Evolutionary conservation across 92 coral and sea anemone genomes (phyloP).

Genomic region (Isaurus tuberculatus): DNA sequence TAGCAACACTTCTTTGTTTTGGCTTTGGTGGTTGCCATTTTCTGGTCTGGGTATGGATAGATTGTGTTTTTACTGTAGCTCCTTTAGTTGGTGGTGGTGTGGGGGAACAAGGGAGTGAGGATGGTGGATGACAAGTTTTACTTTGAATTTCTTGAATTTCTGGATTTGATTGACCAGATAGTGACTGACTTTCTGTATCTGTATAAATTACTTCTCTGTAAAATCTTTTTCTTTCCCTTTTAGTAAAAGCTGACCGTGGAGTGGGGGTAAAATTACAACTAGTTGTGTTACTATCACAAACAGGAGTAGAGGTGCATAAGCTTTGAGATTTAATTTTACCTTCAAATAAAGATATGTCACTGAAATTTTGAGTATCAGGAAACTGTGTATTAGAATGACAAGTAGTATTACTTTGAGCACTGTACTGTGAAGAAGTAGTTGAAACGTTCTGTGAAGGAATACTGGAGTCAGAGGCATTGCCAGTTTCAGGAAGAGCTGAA

Average conservation of each 20-base stretch:
- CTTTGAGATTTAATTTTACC: not conserved
- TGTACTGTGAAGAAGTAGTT: constrained; percentile 7
- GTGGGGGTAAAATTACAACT: constrained; percentile 1
- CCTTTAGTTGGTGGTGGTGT: not conserved
- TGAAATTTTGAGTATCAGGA: constrained; percentile 1
- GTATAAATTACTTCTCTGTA: not conserved
- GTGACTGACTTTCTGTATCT: constrained; percentile 2
- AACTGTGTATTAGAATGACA: not conserved
- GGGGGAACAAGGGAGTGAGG: not conserved
- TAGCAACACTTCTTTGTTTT: not conserved
- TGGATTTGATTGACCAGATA: not conserved
- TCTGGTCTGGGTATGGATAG: not conserved
- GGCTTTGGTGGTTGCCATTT: not conserved
- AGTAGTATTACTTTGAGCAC: not conserved
- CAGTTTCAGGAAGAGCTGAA: no score
- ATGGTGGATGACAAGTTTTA: not conserved
- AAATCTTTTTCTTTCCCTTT: not conserved
- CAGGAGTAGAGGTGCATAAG: constrained; percentile 9
- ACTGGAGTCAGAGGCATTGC: not conserved
- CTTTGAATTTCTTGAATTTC: not conserved
- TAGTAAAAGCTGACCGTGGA: not conserved
- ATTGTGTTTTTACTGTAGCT: not conserved
- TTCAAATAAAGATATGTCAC: constrained; percentile 15
- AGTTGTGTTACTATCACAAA: not conserved
- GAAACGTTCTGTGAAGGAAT: constrained; percentile 12